phyloP scores from a whole-genome alignment of 2,113 vertebrate genomes.

The Lepidothrix coronata region DNA sequence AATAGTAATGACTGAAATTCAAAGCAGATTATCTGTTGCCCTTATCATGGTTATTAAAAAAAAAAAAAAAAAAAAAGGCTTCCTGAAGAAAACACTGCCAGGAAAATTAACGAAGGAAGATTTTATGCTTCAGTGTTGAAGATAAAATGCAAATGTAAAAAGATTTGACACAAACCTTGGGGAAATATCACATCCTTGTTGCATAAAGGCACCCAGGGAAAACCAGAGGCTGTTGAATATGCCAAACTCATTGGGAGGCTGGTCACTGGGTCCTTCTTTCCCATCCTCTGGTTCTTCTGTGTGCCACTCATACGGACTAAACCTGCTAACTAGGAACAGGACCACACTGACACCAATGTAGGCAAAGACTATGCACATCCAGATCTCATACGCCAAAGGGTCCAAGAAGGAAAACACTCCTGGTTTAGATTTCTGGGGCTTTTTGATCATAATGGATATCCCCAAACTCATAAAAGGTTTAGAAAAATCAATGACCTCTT shows the following conservation, averaged over 20 bases:
- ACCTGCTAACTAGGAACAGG: constrained; percentile 97
- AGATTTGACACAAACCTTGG: constrained; percentile 86
- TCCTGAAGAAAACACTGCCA: constrained; percentile 19
- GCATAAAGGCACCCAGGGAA: constrained; percentile 99
- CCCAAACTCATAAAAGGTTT: constrained; percentile 99
- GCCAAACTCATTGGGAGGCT: constrained; percentile 98
- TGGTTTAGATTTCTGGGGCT: constrained; percentile 98
- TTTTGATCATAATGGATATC: constrained; percentile 99
- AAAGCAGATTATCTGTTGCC: background rate
- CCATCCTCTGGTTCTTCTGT: constrained; percentile 96
- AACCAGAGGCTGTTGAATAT: constrained; percentile 99
- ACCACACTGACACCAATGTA: constrained; percentile 99
- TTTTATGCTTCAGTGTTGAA: constrained; percentile 6
- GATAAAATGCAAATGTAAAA: constrained; percentile 36
- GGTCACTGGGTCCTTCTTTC: constrained; percentile 90
- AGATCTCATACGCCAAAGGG: constrained; percentile 98
- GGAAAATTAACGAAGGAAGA: background rate
- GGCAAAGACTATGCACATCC: constrained; percentile 99
- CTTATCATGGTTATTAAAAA: background rate
- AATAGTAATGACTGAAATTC: background rate
- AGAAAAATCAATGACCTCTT: constrained; percentile 99
- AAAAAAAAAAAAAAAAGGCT: background rate
- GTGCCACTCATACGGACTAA: constrained; percentile 98
- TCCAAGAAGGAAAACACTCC: constrained; percentile 99
- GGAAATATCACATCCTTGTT: constrained; percentile 99